Evolutionary conservation across 2,797 vertebrate species (phyloP), one percentile per base, ranked within the genome.

Genomic region (Lindbergichthys nudifrons): DNA sequence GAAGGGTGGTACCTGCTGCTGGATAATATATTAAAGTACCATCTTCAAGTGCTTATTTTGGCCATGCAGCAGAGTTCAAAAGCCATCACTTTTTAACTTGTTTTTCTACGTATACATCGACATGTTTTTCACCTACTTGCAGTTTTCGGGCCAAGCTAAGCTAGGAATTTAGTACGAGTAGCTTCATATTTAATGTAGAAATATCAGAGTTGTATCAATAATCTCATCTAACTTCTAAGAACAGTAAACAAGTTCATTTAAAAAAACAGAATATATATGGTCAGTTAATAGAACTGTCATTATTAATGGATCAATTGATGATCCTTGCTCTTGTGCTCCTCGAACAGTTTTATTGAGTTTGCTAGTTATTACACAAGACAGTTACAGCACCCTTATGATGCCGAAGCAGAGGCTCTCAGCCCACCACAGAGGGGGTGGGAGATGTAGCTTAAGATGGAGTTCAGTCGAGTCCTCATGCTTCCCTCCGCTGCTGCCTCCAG

Each of bases 351-450:
- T 36, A 46, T 11, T n/a, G 52, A 60, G 23, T 62, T 19, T 43
- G 13, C 19, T 48, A 9, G 47, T 9, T 66, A 15, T 84, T 84
- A 81, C 70, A 77, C 63, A 80, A 80, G 72, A 75, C 56, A 26
- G 23, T 65, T 80, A 10, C 48, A 46, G 48, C 56, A 54, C 54
- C 32, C 61, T 23, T 54, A 72, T 70, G 72, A 73, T 57, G 81
- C 54, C 23, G 50, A 74, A 45, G 80, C 77, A 64, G 79, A 87
- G 74, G 85, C 70, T 74, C 69, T 74, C 73, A 53, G 69, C 87
- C 88, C 89, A 89, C 85, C 80, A 78, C 79, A 73, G 85, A 85
- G 83, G 83, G 74, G 87, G 86, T 86, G 88, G 84, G 84, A 81
- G 72, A 87, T 72, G 84, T 42, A 79, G 77, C 80, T 80, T 58